Percentiles rank a stretch among this genome's conserved stretches.
These are phyloP conservation scores for Sminthurinus aureus DNA, from an alignment of 2,888 invertebrate genomes.

Conservation along the genomic window DNA sequence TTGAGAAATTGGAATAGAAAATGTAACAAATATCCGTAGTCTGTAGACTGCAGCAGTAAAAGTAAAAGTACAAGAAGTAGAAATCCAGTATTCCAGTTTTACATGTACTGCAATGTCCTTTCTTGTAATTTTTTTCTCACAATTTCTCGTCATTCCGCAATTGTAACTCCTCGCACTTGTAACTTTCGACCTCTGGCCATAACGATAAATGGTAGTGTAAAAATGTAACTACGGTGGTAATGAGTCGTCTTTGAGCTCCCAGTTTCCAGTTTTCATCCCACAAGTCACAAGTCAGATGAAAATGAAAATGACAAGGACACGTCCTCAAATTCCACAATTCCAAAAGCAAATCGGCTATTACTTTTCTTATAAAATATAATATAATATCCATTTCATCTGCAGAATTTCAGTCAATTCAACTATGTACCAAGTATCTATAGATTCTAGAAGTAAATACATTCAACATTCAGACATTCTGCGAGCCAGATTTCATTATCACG, in stretches of 20 bases:
- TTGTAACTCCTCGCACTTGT: neutral
- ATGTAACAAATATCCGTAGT: neutral
- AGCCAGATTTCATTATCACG: neutral
- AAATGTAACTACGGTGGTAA: too few relatives aligned
- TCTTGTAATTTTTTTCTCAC: neutral
- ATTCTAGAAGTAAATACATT: neutral
- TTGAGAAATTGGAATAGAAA: neutral
- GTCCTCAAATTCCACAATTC: neutral
- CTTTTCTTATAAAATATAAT: neutral
- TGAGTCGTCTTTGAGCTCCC: too few relatives aligned
- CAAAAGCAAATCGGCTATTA: neutral
- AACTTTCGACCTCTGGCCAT: neutral
- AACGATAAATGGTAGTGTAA: neutral
- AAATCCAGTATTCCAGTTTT: too few relatives aligned
- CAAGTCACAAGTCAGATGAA: too few relatives aligned
- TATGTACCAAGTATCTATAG: neutral
- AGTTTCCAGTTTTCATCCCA: neutral
- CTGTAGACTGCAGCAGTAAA: too few relatives aligned
- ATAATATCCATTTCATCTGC: neutral
- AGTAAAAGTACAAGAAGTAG: too few relatives aligned
- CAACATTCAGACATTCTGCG: neutral
- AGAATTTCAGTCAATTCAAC: neutral
- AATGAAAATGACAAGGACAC: neutral
- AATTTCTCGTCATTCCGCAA: neutral
- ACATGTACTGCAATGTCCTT: neutral